phyloP scores from a whole-genome alignment of 1,140 invertebrate species.

The Sitophilus oryzae region DNA sequence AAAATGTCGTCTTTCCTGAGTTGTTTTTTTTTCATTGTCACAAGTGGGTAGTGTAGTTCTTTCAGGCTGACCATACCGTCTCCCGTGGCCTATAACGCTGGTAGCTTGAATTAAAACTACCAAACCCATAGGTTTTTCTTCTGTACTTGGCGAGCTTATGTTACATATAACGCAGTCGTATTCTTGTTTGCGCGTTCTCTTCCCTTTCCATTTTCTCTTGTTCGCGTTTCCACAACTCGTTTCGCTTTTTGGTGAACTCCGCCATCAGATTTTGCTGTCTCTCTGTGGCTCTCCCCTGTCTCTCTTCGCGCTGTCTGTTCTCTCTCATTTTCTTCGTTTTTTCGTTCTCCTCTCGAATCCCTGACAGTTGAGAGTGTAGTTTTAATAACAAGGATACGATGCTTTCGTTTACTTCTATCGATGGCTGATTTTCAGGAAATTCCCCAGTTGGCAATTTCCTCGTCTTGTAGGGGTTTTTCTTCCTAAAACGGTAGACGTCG shows the following conservation, averaged over 20 bases:
- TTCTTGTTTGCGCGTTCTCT: constrained; percentile 55
- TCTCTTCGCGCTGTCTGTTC: constrained; percentile 70
- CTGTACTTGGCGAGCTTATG: constrained; percentile 66
- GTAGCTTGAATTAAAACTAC: constrained; percentile 84
- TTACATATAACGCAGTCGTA: constrained; percentile 96
- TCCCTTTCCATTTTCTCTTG: constrained; percentile 58
- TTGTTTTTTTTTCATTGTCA: constrained; percentile 53
- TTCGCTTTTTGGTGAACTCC: constrained; percentile 86
- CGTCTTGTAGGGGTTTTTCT: constrained; percentile 22
- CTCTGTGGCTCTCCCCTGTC: constrained; percentile 76
- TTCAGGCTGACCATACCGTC: constrained; percentile 50
- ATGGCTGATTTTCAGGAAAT: constrained; percentile 43
- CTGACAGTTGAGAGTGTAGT: constrained; percentile 86
- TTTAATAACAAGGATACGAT: constrained; percentile 87
- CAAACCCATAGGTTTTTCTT: constrained; percentile 82
- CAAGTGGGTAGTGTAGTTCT: constrained; percentile 58
- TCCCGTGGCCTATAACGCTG: constrained; percentile 71
- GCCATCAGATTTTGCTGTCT: constrained; percentile 87
- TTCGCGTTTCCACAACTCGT: constrained; percentile 76
- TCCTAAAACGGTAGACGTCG: constrained; percentile 42
- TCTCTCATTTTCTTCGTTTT: constrained; percentile 67
- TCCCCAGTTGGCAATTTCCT: constrained; percentile 17
- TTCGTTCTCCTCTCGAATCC: constrained; percentile 67
- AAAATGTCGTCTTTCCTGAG: constrained; percentile 54
- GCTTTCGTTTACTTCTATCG: constrained; percentile 75